These are phyloP conservation scores for Hemibagrus wyckioides DNA, from an alignment of 2,113 vertebrate species.

Conservation along the genomic window DNA sequence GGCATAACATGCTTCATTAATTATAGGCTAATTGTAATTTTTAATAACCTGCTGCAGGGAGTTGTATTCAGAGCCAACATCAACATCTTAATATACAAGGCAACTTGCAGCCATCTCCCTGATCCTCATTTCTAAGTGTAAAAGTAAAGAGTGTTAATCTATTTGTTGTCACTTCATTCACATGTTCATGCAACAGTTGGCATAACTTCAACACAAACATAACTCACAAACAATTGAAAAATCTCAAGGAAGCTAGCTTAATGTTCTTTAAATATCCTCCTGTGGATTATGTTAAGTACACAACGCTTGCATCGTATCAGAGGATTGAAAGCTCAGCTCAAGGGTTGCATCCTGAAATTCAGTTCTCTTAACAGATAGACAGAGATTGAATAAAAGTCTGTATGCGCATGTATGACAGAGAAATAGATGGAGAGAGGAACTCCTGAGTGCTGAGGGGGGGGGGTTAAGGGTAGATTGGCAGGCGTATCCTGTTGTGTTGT, in stretches of 20 bases:
- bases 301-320: not conserved
- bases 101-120: not conserved
- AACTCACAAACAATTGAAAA: not conserved
- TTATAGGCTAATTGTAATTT: slow-evolving; percentile 27
- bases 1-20: slow-evolving; percentile 19
- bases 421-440: not conserved
- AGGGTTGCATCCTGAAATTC: slow-evolving; percentile 2
- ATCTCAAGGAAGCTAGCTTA: not conserved
- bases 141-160: not conserved
- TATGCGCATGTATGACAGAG: not conserved
- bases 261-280: not conserved
- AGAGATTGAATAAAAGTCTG: not conserved
- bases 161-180: not conserved
- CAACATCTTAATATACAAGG: slow-evolving; percentile 3
- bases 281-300: not conserved
- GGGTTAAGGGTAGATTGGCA: slow-evolving; percentile 37
- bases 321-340: not conserved
- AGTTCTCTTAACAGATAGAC: not conserved
- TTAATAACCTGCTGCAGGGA: slow-evolving; percentile 11
- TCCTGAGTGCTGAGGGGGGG: slow-evolving; percentile 29
- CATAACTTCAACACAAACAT: not conserved
- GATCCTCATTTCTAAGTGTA: not conserved
- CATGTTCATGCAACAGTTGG: not conserved
- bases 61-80: not conserved
- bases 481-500: slow-evolving; percentile 47